A percentile compares a stretch with the other conserved stretches of the same genome.
Evolutionary conservation across 1,140 invertebrate genomes (phyloP).

Genomic region (Lysiphlebus fabarum): DNA sequence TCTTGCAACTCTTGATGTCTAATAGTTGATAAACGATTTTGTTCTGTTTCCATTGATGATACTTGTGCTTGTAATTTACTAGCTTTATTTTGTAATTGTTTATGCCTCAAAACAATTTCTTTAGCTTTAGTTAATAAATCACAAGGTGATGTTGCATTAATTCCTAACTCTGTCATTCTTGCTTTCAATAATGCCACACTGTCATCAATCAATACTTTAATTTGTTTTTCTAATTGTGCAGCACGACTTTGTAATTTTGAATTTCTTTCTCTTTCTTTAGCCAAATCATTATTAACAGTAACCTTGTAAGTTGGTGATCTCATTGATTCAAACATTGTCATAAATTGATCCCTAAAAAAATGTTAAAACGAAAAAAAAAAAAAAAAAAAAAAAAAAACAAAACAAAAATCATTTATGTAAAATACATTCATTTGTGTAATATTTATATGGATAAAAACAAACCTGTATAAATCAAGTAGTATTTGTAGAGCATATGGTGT

Average conservation of each 20-base stretch:
- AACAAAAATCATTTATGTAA: neutral
- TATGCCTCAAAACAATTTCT: conserved; percentile 87
- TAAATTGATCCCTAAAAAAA: conserved; percentile 68
- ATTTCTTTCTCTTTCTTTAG: conserved; percentile 79
- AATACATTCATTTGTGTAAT: too few relatives aligned
- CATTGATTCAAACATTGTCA: conserved; percentile 78
- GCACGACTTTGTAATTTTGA: conserved; percentile 74
- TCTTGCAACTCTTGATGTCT: conserved; percentile 68
- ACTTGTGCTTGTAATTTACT: conserved; percentile 81
- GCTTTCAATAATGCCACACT: conserved; percentile 85
- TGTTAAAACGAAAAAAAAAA: neutral
- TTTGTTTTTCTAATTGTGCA: conserved; percentile 86
- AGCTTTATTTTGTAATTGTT: conserved; percentile 83
- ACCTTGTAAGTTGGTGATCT: conserved; percentile 71
- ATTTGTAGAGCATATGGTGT: conserved; percentile 84
- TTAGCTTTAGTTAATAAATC: conserved; percentile 87
- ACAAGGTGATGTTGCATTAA: conserved; percentile 76
- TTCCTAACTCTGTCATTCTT: conserved; percentile 87
- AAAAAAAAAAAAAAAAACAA: conserved; percentile 4
- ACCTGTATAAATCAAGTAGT: conserved; percentile 73
- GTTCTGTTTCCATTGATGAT: conserved; percentile 65
- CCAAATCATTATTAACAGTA: conserved; percentile 74
- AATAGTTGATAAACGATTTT: conserved; percentile 64
- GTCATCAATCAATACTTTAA: conserved; percentile 84
- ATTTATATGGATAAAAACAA: conserved; percentile 4